A percentile compares a stretch with the other conserved stretches of the same genome.
Evolutionary conservation across 2,113 vertebrate species (phyloP).

Genomic region (Malurus melanocephalus): DNA sequence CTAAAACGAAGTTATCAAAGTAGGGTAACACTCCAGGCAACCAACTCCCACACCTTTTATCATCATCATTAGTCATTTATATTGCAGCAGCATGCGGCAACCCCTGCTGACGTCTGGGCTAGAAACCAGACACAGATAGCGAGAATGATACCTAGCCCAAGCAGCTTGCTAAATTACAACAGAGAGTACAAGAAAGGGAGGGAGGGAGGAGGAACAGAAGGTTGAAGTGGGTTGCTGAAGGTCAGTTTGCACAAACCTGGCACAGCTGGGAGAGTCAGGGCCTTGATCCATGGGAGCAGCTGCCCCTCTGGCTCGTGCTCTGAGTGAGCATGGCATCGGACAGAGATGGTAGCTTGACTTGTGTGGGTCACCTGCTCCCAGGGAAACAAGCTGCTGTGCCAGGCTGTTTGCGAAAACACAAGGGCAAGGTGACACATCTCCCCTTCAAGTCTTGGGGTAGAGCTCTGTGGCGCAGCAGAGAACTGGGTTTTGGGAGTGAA

Average conservation of each 20-base stretch:
- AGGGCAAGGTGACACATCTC: neutral
- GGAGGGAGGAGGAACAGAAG: neutral
- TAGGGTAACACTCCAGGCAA: constrained; percentile 58
- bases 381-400: neutral
- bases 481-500: neutral
- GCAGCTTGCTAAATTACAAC: constrained; percentile 17
- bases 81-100: constrained; percentile 59
- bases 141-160: neutral
- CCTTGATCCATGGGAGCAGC: neutral
- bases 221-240: constrained; percentile 13
- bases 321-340: neutral
- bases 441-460: neutral
- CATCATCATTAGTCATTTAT: constrained; percentile 63
- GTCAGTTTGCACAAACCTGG: neutral
- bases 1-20: constrained; percentile 50
- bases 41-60: constrained; percentile 59
- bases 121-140: constrained; percentile 38
- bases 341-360: neutral
- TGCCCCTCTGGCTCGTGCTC: neutral
- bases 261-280: neutral
- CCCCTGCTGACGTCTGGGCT: constrained; percentile 61
- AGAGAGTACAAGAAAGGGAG: neutral
- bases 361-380: rapidly evolving
- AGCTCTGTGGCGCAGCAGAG: neutral
- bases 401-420: neutral